Percentiles rank a stretch among this genome's conserved stretches.
Conservation (phyloP, 2,113 vertebrate species). For the Rhagologus leucostigma region DNA sequence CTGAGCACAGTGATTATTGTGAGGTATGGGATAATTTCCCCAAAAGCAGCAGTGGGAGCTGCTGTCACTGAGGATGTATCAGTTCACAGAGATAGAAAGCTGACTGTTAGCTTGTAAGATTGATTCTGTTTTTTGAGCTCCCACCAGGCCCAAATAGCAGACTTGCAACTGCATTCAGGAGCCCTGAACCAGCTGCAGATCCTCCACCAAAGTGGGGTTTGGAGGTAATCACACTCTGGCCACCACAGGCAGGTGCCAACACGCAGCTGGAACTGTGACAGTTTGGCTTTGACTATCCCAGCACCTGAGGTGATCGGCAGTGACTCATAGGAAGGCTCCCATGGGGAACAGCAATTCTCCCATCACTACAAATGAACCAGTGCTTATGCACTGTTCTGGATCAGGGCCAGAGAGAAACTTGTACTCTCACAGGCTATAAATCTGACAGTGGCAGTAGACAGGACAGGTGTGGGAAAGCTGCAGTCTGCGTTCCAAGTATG, state of each 20-base stretch:
- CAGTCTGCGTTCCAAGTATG: background rate
- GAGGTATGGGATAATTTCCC: background rate
- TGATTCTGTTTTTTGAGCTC: background rate
- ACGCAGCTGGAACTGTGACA: background rate
- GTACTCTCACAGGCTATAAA: conserved; percentile 2
- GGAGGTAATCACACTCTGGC: background rate
- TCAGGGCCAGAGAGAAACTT: background rate
- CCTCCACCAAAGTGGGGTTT: background rate
- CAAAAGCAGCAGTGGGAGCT: background rate
- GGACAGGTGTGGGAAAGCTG: conserved; percentile 39
- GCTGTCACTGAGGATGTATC: background rate
- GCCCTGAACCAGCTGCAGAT: background rate
- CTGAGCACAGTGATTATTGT: background rate
- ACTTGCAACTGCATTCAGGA: background rate
- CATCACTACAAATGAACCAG: background rate
- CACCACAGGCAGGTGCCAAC: background rate
- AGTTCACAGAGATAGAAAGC: background rate
- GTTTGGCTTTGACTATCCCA: background rate
- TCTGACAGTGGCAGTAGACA: background rate
- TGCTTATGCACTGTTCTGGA: background rate
- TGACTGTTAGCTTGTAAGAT: background rate
- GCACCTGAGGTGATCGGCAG: background rate
- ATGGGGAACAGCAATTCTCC: background rate
- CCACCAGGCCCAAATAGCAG: background rate
- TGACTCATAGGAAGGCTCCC: background rate